Conservation (phyloP, 1,140 invertebrate species). For the Drosophila funebris region DNA sequence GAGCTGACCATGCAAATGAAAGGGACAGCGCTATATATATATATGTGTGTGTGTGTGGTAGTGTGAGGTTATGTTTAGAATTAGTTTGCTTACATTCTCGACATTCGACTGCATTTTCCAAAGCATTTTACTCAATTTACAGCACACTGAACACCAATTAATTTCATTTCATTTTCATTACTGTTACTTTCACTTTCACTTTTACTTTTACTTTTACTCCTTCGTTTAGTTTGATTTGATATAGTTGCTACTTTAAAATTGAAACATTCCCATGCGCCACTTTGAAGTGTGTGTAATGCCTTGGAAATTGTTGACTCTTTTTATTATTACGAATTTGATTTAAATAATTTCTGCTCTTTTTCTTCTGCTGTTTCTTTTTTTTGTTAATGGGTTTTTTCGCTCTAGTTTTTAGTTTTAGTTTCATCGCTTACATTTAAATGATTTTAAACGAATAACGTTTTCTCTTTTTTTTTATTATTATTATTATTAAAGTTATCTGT, state of each 20-base stretch:
- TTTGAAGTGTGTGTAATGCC: conserved; percentile 30
- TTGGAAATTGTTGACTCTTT: conserved; percentile 16
- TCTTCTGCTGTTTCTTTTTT: too few species aligned
- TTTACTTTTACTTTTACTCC: neutral
- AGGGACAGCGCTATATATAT: conserved; percentile 14
- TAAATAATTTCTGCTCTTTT: conserved; percentile 18
- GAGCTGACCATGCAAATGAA: conserved; percentile 17
- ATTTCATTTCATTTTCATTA: neutral
- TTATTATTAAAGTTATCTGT: conserved; percentile 40
- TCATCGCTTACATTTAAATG: conserved; percentile 32
- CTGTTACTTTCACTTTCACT: neutral
- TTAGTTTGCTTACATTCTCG: too few species aligned
- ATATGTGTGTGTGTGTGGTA: neutral
- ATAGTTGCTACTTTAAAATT: conserved; percentile 27
- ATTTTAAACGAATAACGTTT: conserved; percentile 49
- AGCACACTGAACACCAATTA: conserved; percentile 21
- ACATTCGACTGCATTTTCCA: neutral
- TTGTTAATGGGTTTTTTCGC: neutral
- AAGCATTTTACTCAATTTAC: conserved; percentile 11
- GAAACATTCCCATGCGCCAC: conserved; percentile 20
- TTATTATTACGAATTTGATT: conserved; percentile 29
- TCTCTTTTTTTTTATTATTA: conserved; percentile 19
- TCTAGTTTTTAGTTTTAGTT: conserved; percentile 18
- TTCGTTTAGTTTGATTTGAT: conserved; percentile 10
- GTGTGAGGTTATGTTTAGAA: conserved; percentile 1